Base-by-base conservation (phyloP, 2,113 vertebrate genomes). In the Erythrocercus mccallii region DNA sequence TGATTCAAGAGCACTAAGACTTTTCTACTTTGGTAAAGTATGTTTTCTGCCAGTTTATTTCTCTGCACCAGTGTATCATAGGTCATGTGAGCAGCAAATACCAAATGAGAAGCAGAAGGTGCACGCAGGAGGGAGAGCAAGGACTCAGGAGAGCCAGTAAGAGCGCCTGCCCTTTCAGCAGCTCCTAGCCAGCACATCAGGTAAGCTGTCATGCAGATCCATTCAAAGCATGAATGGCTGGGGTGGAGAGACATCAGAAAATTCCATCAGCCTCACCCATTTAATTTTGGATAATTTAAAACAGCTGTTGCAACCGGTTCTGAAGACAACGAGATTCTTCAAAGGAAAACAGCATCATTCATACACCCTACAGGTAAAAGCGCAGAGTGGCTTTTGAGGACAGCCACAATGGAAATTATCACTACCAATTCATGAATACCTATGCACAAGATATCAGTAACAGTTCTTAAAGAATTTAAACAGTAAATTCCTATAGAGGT, bases 111-210 rank as follows among this genome's bases (percentile, higher is more conserved):
- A 90, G 21, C 45, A 76, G 81, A 69, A 81, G 24, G 35, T 58
- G 6, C 30, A 16, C 2, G 21, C 14, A 81, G 35, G 33, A 92
- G 71, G 35, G 35, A 58, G 10, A 83, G 8, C 8, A 88, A 71
- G 11, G 30, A 47, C 30, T 47, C 2, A 0, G 14, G 27, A 16
- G 31, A 69, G 27, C 6, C 8, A 0, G 2, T 51, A 78, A 62
- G 17, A 60, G 53, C 6, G 60, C 22, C 31, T 54, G 51, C 19
- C 38, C 38, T 73, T 81, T 37, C 77, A 90, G 42, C 56, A 73
- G 58, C 72, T 70, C 15, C 30, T 10, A 60, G 28, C 24, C 8
- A 11, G 35, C 23, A 83, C 30, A 78, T 12, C 42, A 45, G 30
- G 9, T 64, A 61, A 50, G 22, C 2, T 42, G 25, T 21, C 69